Base-by-base conservation (phyloP, 2,113 vertebrate species). In the Artemisiospiza belli region DNA sequence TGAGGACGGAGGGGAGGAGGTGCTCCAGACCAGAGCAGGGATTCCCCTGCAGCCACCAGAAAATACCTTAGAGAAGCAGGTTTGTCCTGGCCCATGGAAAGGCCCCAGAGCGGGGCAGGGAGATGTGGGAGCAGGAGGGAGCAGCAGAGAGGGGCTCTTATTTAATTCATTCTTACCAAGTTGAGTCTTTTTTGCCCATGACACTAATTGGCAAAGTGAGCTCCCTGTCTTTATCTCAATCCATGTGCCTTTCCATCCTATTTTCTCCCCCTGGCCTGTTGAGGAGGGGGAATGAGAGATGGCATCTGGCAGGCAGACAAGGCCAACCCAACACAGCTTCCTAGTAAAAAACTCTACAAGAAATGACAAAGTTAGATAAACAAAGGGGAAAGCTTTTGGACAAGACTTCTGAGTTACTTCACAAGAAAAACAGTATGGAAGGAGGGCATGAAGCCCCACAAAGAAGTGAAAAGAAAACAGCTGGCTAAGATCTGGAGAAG, bases 1-100 rank as follows among this genome's bases (percentile, higher is more conserved):
- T 0, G 10, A 64, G 83, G 10, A 80, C 30, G 22, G 39, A 27
- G 28, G 11, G 33, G 11, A 54, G 54, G 33, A 68, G 8, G 28
- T 23, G 27, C 39, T 66, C 6, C 22, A 46, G 72, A 19, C 55
- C 7, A 1, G 46, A 62, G 52, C 24, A 7, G 15, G 55, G 25
- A 69, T 61, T 41, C 30, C 17, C 43, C 1, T 3, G n/a, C 31
- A 67, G 11, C 20, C 49, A 0, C 0, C 25, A 49, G 67, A 61
- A 90, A n/a, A 64, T 5, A 55, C 35, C 33, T 55, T 3, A 0
- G 41, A 12, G 25, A 33, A 33, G 18, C 2, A 9, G 24, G 22
- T 20, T 64, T 78, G 59, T 41, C 35, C 39, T 1, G 2, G 75
- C 37, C 8, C 1, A 0, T 20, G 43, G 58, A 15, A 61, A 35